Evolutionary conservation across 2,888 invertebrate genomes (phyloP).

Genomic region (Alsophila aescularia): DNA sequence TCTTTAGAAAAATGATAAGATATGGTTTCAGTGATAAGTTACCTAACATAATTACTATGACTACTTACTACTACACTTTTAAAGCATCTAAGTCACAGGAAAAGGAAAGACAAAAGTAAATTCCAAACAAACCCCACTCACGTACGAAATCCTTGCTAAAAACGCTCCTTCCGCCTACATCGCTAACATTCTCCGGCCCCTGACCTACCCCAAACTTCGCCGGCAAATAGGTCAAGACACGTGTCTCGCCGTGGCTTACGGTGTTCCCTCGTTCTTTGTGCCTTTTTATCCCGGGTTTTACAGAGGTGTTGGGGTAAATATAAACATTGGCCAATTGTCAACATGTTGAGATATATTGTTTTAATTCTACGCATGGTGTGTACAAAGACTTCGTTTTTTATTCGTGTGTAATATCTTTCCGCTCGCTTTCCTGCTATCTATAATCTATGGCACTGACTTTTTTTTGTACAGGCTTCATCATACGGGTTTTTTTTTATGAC

Average conservation of each 20-base stretch:
- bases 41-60: too few species aligned
- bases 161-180: slow-evolving; percentile 19
- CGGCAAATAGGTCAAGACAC: slow-evolving; percentile 47
- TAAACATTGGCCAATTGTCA: background rate
- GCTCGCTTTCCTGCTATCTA: too few species aligned
- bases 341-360: background rate
- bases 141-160: slow-evolving; percentile 9
- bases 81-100: too few species aligned
- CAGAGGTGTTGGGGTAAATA: background rate
- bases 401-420: too few species aligned
- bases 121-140: background rate
- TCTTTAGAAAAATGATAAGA: too few species aligned
- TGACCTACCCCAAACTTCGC: slow-evolving; percentile 48
- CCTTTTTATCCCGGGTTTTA: slow-evolving; percentile 14
- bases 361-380: too few species aligned
- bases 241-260: slow-evolving; percentile 33
- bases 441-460: too few species aligned
- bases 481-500: too few species aligned
- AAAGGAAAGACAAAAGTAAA: background rate
- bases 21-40: too few species aligned
- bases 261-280: slow-evolving; percentile 28
- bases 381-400: too few species aligned
- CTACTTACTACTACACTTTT: too few species aligned
- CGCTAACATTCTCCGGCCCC: slow-evolving; percentile 21
- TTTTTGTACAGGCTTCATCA: too few species aligned